phyloP scores from a whole-genome alignment of 1,140 invertebrate genomes.

The Bradysia coprophila region DNA sequence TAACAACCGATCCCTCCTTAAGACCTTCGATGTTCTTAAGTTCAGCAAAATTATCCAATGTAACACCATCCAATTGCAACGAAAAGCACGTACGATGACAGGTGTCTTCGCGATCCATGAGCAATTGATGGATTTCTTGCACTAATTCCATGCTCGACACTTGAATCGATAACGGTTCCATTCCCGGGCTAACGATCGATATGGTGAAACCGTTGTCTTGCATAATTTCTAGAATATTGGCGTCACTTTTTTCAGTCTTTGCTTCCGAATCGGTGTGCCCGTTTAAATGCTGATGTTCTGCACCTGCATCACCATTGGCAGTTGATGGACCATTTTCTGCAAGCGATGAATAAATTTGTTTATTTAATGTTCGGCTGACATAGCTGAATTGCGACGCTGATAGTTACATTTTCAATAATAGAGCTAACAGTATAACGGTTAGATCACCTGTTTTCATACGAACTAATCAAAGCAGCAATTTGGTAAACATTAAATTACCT shows the following conservation, averaged over 20 bases:
- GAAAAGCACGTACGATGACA: slow-evolving; percentile 97
- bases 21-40: slow-evolving; percentile 90
- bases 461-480: no score
- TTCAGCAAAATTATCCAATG: slow-evolving; percentile 94
- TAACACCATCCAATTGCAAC: slow-evolving; percentile 81
- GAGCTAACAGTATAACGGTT: no score
- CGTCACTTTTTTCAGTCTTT: not conserved
- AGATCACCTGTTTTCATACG: no score
- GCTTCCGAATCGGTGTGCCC: not conserved
- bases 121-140: slow-evolving; percentile 94
- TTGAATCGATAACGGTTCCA: slow-evolving; percentile 80
- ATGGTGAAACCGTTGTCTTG: slow-evolving; percentile 78
- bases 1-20: slow-evolving; percentile 86
- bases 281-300: no score
- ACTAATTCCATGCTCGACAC: slow-evolving; percentile 95
- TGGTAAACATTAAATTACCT: no score
- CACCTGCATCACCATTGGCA: no score
- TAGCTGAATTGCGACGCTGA: no score
- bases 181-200: slow-evolving; percentile 72
- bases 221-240: not conserved
- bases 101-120: slow-evolving; percentile 96
- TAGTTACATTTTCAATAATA: no score
- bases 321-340: no score
- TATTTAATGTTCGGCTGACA: no score
- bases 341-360: no score